Evolutionary conservation across 2,888 invertebrate genomes (phyloP), one percentile per base, ranked within the genome.

Genomic region (Meteorus colon): DNA sequence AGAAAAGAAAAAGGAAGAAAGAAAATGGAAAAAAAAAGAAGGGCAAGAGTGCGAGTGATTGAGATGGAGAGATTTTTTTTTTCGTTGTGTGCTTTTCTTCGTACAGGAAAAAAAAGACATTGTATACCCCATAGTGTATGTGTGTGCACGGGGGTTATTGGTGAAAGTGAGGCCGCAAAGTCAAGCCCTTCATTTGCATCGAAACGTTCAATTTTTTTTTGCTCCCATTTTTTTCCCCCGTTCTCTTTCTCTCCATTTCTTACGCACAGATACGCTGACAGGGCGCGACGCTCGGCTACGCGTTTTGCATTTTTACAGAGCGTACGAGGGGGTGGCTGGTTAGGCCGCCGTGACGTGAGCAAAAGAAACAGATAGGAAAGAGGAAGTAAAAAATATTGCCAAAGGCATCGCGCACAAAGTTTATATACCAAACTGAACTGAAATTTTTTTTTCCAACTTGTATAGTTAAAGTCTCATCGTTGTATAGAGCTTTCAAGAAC

Each of bases 101-200:
- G 29, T 27, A 73, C 71, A 67, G 70, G 63, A 65, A 51, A 75
- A 65, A 71, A 68, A 69, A 31, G 66, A 74, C 74, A 63, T 48
- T 73, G 65, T 72, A 48, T 19, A 55, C 55, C n/a, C 19, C n/a
- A 19, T 55, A n/a, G 55, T 55, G 19, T 55, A 8, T 55, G 19
- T 19, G 55, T 19, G 19, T 19, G 10, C 5, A n/a, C 37, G 67
- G 75, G 74, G 75, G 67, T 77, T 69, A 66, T 70, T 67, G 76
- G 74, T 70, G 69, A 77, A 73, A 74, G 76, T 80, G 76, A 82
- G 83, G 82, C 81, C 81, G 77, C 80, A 77, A 78, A 84, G 86
- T 84, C 84, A 83, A 85, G 85, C 84, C 84, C 86, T 86, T 88
- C 85, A 89, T 89, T 89, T 89, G 89, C 89, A 89, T 89, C 81